Evolutionary conservation across 2,888 invertebrate species (phyloP), one percentile per base, ranked within the genome.

Genomic region (Gisinianus flammeolus): DNA sequence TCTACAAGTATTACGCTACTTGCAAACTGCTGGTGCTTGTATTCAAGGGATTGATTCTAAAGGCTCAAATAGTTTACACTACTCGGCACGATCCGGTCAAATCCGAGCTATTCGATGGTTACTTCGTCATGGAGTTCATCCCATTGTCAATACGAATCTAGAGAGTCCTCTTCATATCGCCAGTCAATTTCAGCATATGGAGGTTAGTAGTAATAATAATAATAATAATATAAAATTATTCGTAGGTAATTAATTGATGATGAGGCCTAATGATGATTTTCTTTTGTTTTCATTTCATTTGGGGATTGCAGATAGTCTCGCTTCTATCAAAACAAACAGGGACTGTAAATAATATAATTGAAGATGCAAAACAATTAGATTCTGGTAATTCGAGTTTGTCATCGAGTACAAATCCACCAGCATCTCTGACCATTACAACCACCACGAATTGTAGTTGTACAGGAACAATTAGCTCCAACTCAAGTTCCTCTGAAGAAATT

Each of bases 111-210:
- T 90, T 31, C 91, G 94, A 83, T 96, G 95, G 95, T 88, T 96
- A 82, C 89, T 96, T 66, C 90, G 92, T 83, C 93, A 94, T 85
- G 94, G 95, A 0, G 95, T 94, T 31, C 90, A 92, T 82, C 89
- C 95, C 28, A 91, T 93, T 22, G 88, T 94, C 81, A 96, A 96
- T 87, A 92, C 94, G 86, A 93, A 93, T 85, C 95, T 95, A 79
- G 95, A 95, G 87, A 94, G 94, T 86, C 95, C 96, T 4, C 93
- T 96, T 83, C 95, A 95, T 86, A 95, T 95, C 87, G 96, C 96
- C 0, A 95, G 95, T 10, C 95, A 96, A 86, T 94, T 95, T 86
- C 94, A 95, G 86, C 94, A 95, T 86, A 91, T 93, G 83, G 94
- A 95, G 91, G 95, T 94, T 87, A 71, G 35, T 76, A 8, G n/a